Conservation (phyloP, 2,113 vertebrate species). For the Sturnus vulgaris region DNA sequence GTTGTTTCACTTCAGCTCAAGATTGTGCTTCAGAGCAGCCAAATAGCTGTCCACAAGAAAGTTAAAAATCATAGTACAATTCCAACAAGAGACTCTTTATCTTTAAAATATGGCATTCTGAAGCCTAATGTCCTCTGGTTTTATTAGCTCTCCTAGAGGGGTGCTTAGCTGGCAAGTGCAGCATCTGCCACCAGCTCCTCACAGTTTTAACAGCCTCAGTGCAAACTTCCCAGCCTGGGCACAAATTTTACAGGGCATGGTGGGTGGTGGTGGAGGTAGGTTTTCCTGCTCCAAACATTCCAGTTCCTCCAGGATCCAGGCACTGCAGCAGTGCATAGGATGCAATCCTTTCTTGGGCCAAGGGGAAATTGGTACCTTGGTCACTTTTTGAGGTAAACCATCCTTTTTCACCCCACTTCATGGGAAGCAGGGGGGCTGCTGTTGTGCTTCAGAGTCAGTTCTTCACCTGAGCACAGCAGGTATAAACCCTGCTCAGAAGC, state of each 20-base stretch:
- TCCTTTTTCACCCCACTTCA: background rate
- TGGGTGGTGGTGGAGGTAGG: rapidly evolving
- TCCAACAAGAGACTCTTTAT: background rate
- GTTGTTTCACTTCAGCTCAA: background rate
- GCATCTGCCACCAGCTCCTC: background rate
- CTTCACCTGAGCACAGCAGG: background rate
- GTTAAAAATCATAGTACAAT: background rate
- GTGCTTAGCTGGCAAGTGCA: constrained; percentile 32
- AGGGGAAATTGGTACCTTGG: rapidly evolving
- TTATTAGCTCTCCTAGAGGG: background rate
- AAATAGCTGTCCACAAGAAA: background rate
- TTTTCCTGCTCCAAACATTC: background rate
- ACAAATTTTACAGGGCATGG: background rate
- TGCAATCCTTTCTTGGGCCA: background rate
- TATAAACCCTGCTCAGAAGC: background rate
- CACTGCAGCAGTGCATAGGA: background rate
- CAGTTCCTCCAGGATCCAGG: background rate
- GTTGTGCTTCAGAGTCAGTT: background rate
- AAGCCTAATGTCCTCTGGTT: background rate
- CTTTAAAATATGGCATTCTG: background rate
- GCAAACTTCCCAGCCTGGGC: background rate
- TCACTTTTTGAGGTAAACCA: background rate
- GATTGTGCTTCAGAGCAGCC: background rate
- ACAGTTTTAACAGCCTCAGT: background rate
- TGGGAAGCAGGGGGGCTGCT: background rate